These are phyloP conservation scores for Sebastes umbrosus DNA, from an alignment of 2,797 vertebrate genomes.

Conservation along the genomic window DNA sequence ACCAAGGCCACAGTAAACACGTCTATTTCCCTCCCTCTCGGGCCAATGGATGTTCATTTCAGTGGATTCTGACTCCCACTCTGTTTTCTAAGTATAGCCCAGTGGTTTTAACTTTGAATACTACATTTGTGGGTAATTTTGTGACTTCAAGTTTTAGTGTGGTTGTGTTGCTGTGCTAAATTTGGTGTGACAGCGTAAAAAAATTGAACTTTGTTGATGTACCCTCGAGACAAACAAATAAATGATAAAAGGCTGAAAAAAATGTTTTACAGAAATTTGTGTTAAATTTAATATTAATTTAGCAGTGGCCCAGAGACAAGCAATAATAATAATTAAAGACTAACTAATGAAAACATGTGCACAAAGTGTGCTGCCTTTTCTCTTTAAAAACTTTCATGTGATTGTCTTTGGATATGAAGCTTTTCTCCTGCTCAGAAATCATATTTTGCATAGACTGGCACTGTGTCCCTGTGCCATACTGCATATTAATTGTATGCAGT, in stretches of 20 bases:
- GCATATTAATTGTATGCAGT: background rate
- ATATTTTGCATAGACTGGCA: background rate
- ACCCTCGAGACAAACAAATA: background rate
- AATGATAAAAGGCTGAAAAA: background rate
- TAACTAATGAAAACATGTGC: background rate
- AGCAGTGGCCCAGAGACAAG: background rate
- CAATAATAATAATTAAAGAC: background rate
- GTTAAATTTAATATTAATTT: background rate
- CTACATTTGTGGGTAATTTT: background rate
- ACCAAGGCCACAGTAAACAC: constrained; percentile 1
- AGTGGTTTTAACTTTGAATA: background rate
- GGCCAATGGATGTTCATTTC: background rate
- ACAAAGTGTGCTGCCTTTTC: background rate
- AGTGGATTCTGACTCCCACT: background rate
- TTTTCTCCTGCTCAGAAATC: constrained; percentile 1
- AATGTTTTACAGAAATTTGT: background rate
- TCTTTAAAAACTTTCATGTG: background rate
- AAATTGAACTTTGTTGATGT: background rate
- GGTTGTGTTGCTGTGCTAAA: background rate
- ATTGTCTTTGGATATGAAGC: background rate
- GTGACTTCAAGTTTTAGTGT: background rate
- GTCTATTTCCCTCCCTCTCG: background rate
- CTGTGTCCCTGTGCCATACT: background rate
- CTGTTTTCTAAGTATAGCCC: background rate
- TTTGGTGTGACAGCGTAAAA: background rate